These are phyloP conservation scores for Peromyscus eremicus DNA, from an alignment of 2,797 vertebrate species.

Conservation along the genomic window DNA sequence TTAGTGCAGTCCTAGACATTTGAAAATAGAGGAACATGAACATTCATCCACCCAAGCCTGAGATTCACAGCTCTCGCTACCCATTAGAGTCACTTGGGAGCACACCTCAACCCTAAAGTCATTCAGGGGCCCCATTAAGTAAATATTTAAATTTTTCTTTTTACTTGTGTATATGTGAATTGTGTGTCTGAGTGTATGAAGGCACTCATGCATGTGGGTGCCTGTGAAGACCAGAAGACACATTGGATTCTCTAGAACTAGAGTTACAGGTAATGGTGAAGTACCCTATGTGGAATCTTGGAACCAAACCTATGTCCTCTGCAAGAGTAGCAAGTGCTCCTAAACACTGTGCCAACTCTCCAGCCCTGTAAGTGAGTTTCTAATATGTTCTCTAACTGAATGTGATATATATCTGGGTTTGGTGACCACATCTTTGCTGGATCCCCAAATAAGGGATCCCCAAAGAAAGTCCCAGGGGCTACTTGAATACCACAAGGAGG, in stretches of 20 bases:
- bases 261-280: neutral
- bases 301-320: neutral
- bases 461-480: neutral
- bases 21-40: neutral
- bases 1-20: neutral
- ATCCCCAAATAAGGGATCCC: neutral
- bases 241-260: neutral
- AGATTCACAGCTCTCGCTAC: neutral
- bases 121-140: neutral
- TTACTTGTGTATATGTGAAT: neutral
- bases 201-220: neutral
- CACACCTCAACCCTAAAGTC: neutral
- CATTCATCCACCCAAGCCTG: neutral
- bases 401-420: neutral
- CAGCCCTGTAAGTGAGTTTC: neutral
- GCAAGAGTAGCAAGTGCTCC: neutral
- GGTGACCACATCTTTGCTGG: neutral
- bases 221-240: neutral
- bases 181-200: no score
- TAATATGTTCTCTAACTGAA: neutral
- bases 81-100: neutral
- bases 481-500: constrained; percentile 11
- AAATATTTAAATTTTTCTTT: neutral
- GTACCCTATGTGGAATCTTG: neutral
- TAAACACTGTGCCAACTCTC: neutral